Evolutionary conservation across 2,113 vertebrate species (phyloP), one percentile per base, ranked within the genome.

Genomic region (Accipiter cooperii): DNA sequence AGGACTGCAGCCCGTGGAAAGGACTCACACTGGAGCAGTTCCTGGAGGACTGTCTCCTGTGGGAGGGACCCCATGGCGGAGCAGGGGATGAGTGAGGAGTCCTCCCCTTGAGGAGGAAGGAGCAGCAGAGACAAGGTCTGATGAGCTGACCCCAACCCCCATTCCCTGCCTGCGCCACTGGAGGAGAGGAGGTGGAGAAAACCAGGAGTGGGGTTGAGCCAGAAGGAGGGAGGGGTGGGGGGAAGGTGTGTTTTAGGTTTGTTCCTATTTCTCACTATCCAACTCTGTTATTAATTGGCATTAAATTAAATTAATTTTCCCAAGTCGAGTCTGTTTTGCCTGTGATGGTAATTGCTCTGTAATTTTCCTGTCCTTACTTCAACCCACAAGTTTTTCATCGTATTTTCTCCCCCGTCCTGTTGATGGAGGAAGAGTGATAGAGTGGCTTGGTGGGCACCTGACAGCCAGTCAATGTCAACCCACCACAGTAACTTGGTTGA

Each of bases 301-400:
- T 38, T 86, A 78, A 86, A 44, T 38, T 64, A 70, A 64, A 75
- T 86, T 84, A 54, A 68, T 84, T 89, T 80, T 24, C 42, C 26
- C 4, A 3, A 73, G 31, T 15, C 1, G 0, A 61, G 8, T 49
- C 61, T 69, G 12, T 24, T 76, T 75, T 63, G 10, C 10, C 15
- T 1, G 0, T 70, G 21, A 34, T 2, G 1, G 25, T 68, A 81
- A 33, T 20, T 61, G 25, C 13, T n/a, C 25, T 70, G 42, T 49
- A 38, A 31, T n/a, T 16, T 52, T 46, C 24, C 58, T 44, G 58
- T 29, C 82, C 44, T 73, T 73, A 44, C 42, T 42, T 57, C 2
- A 8, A 57, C 12, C 17, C 17, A 46, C 0, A 3, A 66, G 26
- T 29, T 80, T 55, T 87, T 55, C 1, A 33, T 22, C 0, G 1